A percentile compares a stretch with the other conserved stretches of the same genome.
phyloP scores from a whole-genome alignment of 2,113 vertebrate genomes.

The Sinosuthora webbiana region DNA sequence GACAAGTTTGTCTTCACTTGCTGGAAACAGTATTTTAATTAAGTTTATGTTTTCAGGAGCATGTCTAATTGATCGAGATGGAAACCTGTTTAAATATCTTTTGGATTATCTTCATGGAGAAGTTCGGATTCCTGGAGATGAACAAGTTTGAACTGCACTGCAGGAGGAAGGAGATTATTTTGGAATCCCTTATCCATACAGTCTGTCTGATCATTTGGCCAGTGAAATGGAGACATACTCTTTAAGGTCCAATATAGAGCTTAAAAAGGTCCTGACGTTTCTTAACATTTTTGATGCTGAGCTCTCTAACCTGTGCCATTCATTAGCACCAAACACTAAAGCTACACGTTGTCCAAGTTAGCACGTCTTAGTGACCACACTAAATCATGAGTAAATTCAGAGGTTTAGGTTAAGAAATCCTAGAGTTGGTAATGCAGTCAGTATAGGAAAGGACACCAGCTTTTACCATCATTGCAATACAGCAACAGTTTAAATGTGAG shows the following conservation, averaged over 20 bases:
- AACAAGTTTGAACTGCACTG: slow-evolving; percentile 60
- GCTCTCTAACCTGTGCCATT: not conserved
- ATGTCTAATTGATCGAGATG: slow-evolving; percentile 74
- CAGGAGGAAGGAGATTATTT: slow-evolving; percentile 80
- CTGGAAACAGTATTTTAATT: slow-evolving; percentile 1
- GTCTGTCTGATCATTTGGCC: slow-evolving; percentile 74
- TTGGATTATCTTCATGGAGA: slow-evolving; percentile 80
- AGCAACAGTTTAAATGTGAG: not conserved
- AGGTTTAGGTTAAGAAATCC: not conserved
- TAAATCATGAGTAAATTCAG: not conserved
- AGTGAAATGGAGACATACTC: slow-evolving; percentile 78
- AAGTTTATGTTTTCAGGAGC: slow-evolving; percentile 64
- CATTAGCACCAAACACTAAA: not conserved
- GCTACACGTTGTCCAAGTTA: not conserved
- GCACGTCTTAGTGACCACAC: not conserved
- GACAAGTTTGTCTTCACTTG: not conserved
- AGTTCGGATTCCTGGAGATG: slow-evolving; percentile 68
- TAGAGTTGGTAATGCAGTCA: not conserved
- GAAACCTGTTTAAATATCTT: slow-evolving; percentile 77
- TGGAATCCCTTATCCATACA: slow-evolving; percentile 77
- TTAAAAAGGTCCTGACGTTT: slow-evolving; percentile 77
- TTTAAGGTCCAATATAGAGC: slow-evolving; percentile 74
- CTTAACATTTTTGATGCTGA: slow-evolving; percentile 8
- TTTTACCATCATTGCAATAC: not conserved
- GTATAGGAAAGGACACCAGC: not conserved